Conservation (phyloP, 53 echinoderm and acorn worm species). For the Echinarachnius parma region DNA sequence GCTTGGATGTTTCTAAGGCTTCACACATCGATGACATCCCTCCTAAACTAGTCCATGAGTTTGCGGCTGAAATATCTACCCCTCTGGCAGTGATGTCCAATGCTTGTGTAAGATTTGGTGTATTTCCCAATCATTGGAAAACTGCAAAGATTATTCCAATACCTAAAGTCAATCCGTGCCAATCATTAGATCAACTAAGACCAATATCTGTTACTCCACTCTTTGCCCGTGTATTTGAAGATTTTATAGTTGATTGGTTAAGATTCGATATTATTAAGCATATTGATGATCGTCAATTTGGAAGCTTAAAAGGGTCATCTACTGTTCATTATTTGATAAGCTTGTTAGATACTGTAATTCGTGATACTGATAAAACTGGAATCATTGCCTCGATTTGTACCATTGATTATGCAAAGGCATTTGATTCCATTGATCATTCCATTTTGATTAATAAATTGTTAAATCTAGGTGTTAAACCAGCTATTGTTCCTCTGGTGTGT, state of each 20-base stretch:
- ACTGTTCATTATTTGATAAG: background rate
- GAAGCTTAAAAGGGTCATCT: background rate
- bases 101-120: background rate
- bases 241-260: slow-evolving; percentile 3
- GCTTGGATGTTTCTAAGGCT: slow-evolving; percentile 14
- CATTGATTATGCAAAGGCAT: background rate
- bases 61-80: slow-evolving; percentile 21
- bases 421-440: background rate
- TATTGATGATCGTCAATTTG: background rate
- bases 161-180: slow-evolving; percentile 2
- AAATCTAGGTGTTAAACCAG: no score
- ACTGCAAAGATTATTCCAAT: slow-evolving; percentile 4
- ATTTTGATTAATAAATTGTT: no score
- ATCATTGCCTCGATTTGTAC: slow-evolving; percentile 1
- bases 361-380: slow-evolving; percentile 10
- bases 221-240: slow-evolving; percentile 1
- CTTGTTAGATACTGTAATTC: background rate
- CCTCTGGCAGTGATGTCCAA: slow-evolving; percentile 23
- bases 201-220: slow-evolving; percentile 1
- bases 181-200: slow-evolving; percentile 1
- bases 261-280: background rate
- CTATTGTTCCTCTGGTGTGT: no score
- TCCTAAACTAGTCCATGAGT: slow-evolving; percentile 29
- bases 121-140: background rate
- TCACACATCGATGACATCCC: slow-evolving; percentile 24